Evolutionary conservation across 2,888 invertebrate species (phyloP).

Genomic region (Platycnemis pennipes): DNA sequence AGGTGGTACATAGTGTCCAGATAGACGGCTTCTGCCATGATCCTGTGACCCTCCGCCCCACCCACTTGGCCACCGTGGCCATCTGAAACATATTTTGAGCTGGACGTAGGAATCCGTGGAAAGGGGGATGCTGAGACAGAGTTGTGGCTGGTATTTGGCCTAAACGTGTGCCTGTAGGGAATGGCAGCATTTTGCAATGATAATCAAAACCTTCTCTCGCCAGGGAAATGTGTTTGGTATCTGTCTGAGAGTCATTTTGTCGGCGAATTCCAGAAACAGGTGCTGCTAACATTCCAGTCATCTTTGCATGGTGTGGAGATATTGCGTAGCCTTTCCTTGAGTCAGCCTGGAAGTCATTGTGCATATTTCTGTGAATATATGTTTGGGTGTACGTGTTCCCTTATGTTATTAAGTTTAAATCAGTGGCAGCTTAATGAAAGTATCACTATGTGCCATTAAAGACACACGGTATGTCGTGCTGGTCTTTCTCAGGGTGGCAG

Average conservation of each 20-base stretch:
- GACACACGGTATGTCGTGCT: not conserved
- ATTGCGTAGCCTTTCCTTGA: not conserved
- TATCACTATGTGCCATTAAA: not conserved
- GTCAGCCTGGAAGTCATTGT: not conserved
- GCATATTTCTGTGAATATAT: not conserved
- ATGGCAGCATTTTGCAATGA: not conserved
- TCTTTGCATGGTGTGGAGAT: not conserved
- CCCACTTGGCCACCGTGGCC: no score
- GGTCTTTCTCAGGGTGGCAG: slow-evolving; percentile 42
- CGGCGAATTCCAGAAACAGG: not conserved
- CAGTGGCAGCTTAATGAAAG: not conserved
- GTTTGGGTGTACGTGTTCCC: not conserved
- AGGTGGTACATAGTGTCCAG: no score
- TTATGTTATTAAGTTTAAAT: not conserved
- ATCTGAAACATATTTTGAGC: not conserved
- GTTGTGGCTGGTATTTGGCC: not conserved
- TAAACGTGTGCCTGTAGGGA: no score
- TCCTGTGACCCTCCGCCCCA: no score
- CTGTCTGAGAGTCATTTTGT: no score
- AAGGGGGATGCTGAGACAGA: not conserved
- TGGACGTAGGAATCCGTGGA: not conserved
- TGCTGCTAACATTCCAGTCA: not conserved
- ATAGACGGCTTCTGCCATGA: no score
- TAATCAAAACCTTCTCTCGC: no score
- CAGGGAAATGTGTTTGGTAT: no score